Evolutionary conservation across 2,113 vertebrate species (phyloP), one percentile per base, ranked within the genome.

Genomic region (Osmerus mordax): DNA sequence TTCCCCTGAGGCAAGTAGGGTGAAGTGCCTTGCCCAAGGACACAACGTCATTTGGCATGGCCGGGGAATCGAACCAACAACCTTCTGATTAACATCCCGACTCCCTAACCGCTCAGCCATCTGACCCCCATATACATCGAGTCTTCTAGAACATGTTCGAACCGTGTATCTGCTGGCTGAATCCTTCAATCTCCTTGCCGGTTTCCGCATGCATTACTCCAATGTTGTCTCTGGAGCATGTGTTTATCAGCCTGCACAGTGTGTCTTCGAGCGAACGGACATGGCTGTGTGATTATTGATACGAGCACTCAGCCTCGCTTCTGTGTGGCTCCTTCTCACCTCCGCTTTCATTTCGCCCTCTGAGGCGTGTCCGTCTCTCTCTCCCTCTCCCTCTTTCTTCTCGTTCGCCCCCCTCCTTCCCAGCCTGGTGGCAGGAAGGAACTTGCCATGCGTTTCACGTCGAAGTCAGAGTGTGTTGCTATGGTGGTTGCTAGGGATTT

Each of bases 401-500:
- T 78, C 76, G 29, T 32, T 32, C 61, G 82, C 77, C 69, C 16
- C 14, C n/a, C 13, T 67, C 25, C 60, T 29, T n/a, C 59, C 13
- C 54, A 36, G 47, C n/a, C 61, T 84, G 78, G 66, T 84, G 83
- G 75, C 79, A 87, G 83, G 87, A 78, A 72, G 81, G 80, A 87
- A 88, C 89, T 92, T 92, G 71, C 84, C 78, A 93, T 92, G 90
- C 91, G 89, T 82, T 91, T 88, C 91, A 93, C 90, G 90, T 92
- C 84, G 81, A 84, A 81, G 84, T 79, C 78, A 69, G 87, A 87
- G 83, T 87, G 91, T 89, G 91, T 93, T 93, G 92, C 91, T 90
- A 92, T 88, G 92, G 87, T 90, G 91, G 90, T 93, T 92, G 91
- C 92, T 92, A 92, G 87, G 91, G 92, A 91, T 91, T 92, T 91